Evolutionary conservation across 2,113 vertebrate genomes (phyloP), one percentile per base, ranked within the genome.

Genomic region (Perca schrenkii): DNA sequence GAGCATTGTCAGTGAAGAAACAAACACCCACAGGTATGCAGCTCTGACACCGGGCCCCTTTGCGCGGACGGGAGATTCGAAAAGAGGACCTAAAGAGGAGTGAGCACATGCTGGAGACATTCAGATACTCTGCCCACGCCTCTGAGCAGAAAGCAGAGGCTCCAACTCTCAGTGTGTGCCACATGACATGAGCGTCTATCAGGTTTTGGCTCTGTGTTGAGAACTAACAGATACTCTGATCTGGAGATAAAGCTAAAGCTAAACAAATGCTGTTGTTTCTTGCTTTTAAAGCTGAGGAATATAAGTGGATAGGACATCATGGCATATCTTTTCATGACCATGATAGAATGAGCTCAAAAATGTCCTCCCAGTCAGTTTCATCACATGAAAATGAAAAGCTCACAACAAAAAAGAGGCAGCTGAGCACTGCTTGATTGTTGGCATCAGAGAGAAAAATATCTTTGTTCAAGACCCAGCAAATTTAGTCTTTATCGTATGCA

Each of bases 11-110:
- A 61, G 83, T 31, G 74, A 77, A 88, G 89, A 88, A 91, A 92
- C 91, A 94, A 84, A 91, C 93, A 79, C 94, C 94, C 88, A 92
- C 94, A 50, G 82, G 77, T 76, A 54, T 21, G 52, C 78, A 62
- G 61, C 72, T 83, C 73, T 81, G 82, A 94, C 87, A 87, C 58
- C 43, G 21, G 79, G 60, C 76, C 85, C 79, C 60, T 91, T 84
- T 88, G 34, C 16, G 8, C 34, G 4, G 67, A 70, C 43, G 43
- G 7, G 82, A 54, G 64, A 66, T 52, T 61, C 28, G 78, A 36
- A 28, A 28, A 28, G 28, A 28, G 28, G 69, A 86, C 82, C 83
- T 21, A 54, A 21, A 52, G 68, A 63, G 63, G 72, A 88, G 71
- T 15, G 57, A 79, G 36, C 79, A 61, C 82, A 47, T 13, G 61